A percentile compares a stretch with the other conserved stretches of the same genome.
Evolutionary conservation across 2,797 vertebrate species (phyloP).

Genomic region (Lophotriccus pileatus): DNA sequence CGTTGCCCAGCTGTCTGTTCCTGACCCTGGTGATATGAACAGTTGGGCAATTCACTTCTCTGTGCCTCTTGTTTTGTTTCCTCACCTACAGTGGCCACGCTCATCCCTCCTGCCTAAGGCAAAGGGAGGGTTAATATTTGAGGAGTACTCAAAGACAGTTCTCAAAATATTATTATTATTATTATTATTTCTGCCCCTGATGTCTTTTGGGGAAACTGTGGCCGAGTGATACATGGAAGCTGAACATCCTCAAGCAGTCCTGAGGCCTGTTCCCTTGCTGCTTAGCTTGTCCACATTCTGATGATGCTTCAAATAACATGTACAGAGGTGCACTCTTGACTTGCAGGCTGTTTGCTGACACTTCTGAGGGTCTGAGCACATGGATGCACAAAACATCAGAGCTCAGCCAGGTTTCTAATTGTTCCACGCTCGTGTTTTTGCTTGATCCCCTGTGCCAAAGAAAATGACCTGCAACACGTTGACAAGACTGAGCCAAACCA

Average conservation of each 20-base stretch:
- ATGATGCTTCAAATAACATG: neutral
- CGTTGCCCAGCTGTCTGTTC: too few species aligned
- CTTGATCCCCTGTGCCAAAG: neutral
- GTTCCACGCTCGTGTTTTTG: neutral
- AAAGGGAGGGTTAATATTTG: neutral
- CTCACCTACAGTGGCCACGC: neutral
- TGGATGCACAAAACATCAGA: neutral
- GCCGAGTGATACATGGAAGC: neutral
- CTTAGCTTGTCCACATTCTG: neutral
- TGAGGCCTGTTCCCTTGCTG: neutral
- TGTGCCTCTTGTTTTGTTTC: neutral
- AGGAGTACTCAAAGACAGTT: neutral
- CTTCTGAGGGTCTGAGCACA: accelerated
- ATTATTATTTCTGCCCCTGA: neutral
- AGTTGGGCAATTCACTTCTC: neutral
- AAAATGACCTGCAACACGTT: neutral
- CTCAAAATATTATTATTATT: neutral
- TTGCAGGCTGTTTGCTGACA: neutral
- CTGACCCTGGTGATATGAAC: neutral
- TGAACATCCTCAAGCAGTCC: neutral
- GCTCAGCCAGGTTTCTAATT: neutral
- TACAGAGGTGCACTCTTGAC: neutral
- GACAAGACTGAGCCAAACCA: neutral
- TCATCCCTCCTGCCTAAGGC: neutral
- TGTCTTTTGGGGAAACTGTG: neutral